These are phyloP conservation scores for Phaetusa simplex DNA, from an alignment of 2,113 vertebrate species.

Conservation along the genomic window DNA sequence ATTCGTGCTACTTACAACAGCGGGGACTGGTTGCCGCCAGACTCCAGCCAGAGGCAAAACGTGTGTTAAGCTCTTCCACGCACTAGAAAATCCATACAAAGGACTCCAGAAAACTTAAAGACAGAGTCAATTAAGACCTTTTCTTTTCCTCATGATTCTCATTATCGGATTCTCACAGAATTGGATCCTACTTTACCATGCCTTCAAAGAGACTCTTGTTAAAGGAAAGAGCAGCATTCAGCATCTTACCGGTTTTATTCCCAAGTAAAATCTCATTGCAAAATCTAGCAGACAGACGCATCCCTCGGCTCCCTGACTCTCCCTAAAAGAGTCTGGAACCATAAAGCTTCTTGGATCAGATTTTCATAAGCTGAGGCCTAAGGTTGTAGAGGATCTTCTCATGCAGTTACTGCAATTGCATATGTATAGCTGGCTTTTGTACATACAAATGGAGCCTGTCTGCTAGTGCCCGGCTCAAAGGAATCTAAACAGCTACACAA, in stretches of 20 bases:
- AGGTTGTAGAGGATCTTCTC: slow-evolving; percentile 29
- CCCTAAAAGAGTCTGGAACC: not conserved
- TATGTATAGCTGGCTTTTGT: slow-evolving; percentile 36
- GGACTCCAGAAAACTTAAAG: slow-evolving; percentile 1
- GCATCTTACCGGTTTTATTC: not conserved
- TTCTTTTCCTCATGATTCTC: slow-evolving; percentile 7
- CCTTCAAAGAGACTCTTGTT: not conserved
- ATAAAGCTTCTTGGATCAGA: not conserved
- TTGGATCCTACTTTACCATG: not conserved
- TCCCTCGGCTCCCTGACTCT: not conserved
- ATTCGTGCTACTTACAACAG: not conserved
- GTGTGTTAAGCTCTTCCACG: not conserved
- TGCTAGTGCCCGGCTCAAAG: not conserved
- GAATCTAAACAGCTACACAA: not conserved
- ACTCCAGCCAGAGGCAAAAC: not conserved
- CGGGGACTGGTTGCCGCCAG: not conserved
- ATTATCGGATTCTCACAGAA: not conserved
- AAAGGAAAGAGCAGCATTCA: not conserved
- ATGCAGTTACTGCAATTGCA: slow-evolving; percentile 23
- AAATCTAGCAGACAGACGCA: not conserved
- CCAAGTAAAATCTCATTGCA: not conserved
- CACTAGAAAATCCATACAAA: not conserved
- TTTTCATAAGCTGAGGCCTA: slow-evolving; percentile 47
- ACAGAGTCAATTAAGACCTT: not conserved
- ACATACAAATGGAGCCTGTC: not conserved